These are phyloP conservation scores for Rhagonycha fulva DNA, from an alignment of 2,888 invertebrate genomes.

Conservation along the genomic window DNA sequence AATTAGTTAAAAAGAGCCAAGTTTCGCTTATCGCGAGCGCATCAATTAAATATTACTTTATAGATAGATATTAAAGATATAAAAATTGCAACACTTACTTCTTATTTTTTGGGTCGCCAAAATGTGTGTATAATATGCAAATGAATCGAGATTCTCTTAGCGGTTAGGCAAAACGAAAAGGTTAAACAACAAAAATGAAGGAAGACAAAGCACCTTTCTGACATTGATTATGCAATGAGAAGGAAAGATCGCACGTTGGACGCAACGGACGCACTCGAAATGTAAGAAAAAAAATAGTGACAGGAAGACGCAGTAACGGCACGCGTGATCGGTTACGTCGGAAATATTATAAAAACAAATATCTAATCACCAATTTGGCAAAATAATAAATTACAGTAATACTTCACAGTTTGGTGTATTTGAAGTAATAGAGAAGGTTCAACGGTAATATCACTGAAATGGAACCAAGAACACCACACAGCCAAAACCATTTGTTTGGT, in stretches of 20 bases:
- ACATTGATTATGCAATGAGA: conserved; percentile 46
- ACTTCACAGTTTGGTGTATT: conserved; percentile 22
- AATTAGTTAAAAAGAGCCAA: too few relatives aligned
- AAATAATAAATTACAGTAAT: conserved; percentile 14
- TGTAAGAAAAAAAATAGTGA: conserved; percentile 18
- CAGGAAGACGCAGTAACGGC: conserved; percentile 17
- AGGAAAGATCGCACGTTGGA: conserved; percentile 38
- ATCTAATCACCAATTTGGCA: conserved; percentile 17
- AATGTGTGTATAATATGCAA: background rate
- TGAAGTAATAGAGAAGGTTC: background rate
- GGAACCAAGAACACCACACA: conserved; percentile 23
- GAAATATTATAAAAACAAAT: background rate
- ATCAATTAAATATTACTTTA: too few relatives aligned
- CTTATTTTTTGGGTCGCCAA: background rate
- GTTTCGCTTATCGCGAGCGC: too few relatives aligned
- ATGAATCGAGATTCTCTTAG: background rate
- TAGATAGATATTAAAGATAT: background rate
- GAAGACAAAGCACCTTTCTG: conserved; percentile 43
- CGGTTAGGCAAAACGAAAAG: background rate
- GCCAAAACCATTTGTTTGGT: conserved; percentile 21
- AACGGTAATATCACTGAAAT: conserved; percentile 18
- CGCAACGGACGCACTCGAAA: conserved; percentile 35
- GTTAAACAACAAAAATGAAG: background rate
- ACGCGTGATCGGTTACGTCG: conserved; percentile 19
- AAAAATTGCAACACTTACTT: background rate